Conservation (phyloP, 1,140 invertebrate genomes). For the Drosophila ananassae region DNA sequence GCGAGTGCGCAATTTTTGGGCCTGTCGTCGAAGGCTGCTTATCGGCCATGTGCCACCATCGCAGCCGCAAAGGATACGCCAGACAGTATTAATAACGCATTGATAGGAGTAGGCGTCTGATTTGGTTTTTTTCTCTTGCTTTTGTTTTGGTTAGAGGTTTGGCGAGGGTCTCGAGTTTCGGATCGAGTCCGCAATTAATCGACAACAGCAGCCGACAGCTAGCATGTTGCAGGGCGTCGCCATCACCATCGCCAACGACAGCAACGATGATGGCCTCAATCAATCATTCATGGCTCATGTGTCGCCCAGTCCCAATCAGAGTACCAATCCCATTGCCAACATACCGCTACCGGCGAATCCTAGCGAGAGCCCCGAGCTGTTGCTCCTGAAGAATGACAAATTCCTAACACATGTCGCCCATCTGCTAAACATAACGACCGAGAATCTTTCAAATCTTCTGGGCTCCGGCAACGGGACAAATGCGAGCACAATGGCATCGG, state of each 20-base stretch:
- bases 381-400: conserved; percentile 73
- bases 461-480: conserved; percentile 47
- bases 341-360: conserved; percentile 1
- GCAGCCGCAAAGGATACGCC: conserved; percentile 30
- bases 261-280: conserved; percentile 69
- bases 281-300: conserved; percentile 76
- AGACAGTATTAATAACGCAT: conserved; percentile 58
- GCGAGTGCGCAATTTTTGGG: conserved; percentile 68
- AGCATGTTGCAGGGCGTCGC: conserved; percentile 59
- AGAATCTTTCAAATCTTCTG: conserved; percentile 75
- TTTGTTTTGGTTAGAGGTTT: not conserved
- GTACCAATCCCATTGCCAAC: not conserved
- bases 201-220: conserved; percentile 48
- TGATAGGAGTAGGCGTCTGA: conserved; percentile 30
- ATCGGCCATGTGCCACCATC: conserved; percentile 65
- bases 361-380: conserved; percentile 55
- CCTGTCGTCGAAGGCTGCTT: conserved; percentile 56
- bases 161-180: not conserved
- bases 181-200: conserved; percentile 65
- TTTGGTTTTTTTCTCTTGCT: conserved; percentile 2
- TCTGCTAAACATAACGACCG: conserved; percentile 75
- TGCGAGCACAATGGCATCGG: conserved; percentile 35
- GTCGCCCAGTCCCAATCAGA: conserved; percentile 44
- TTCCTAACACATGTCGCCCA: conserved; percentile 76
- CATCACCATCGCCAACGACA: conserved; percentile 43